phyloP scores from a whole-genome alignment of 1,140 invertebrate species.

The Rhizoglyphus robini region DNA sequence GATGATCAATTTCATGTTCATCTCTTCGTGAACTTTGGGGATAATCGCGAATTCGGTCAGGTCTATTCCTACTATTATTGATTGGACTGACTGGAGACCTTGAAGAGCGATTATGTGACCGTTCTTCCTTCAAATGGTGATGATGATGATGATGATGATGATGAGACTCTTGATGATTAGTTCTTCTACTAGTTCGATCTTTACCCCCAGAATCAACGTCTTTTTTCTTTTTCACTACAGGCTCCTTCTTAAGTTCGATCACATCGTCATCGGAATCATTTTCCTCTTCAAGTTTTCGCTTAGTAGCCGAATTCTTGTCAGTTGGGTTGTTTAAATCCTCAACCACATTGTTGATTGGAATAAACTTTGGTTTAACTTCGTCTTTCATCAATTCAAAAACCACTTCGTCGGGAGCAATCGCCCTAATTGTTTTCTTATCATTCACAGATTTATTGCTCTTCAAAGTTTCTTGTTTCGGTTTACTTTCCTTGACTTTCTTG shows the following conservation, averaged over 20 bases:
- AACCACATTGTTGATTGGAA: not conserved
- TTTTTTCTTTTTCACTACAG: not conserved
- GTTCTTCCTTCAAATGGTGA: not conserved
- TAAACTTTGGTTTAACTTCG: not conserved
- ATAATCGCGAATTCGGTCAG: not conserved
- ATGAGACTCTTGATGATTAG: not conserved
- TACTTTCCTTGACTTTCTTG: not conserved
- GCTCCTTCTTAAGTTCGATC: too few species aligned
- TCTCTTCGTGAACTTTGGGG: not conserved
- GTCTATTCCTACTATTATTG: too few species aligned
- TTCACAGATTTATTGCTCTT: not conserved
- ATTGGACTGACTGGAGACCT: too few species aligned
- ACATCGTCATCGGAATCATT: too few species aligned
- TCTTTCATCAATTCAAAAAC: not conserved
- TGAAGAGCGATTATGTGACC: not conserved
- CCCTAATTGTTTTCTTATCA: slow-evolving; percentile 2
- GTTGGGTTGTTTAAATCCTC: too few species aligned
- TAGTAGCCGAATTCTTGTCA: too few species aligned
- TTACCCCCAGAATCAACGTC: not conserved
- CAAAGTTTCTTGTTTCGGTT: not conserved
- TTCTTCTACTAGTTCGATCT: not conserved
- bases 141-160: not conserved
- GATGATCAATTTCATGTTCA: not conserved
- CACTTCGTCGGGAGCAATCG: too few species aligned
- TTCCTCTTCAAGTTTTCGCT: too few species aligned